Percentiles rank a stretch among this genome's conserved stretches.
Conservation (phyloP, 2,113 vertebrate genomes). For the Paratilapia polleni region DNA sequence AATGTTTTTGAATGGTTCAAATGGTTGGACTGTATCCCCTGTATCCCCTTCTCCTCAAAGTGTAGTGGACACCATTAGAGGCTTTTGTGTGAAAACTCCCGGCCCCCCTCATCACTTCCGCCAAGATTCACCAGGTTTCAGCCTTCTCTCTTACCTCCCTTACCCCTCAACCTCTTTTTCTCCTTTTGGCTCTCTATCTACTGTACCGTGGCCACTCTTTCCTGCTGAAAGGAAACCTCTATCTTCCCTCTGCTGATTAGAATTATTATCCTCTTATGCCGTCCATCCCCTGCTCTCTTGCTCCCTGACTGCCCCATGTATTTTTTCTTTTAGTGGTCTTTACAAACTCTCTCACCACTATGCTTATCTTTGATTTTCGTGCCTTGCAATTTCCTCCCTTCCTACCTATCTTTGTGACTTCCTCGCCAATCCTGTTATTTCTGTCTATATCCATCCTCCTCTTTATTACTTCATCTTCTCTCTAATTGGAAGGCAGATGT, state of each 20-base stretch:
- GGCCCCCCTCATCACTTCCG: slow-evolving; percentile 11
- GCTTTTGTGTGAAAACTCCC: slow-evolving; percentile 3
- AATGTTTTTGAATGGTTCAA: neutral
- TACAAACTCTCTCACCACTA: slow-evolving; percentile 15
- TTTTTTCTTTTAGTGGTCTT: slow-evolving; percentile 37
- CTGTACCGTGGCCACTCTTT: neutral
- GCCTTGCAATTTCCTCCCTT: slow-evolving; percentile 27
- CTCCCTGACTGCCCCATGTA: slow-evolving; percentile 24
- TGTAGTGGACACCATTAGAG: slow-evolving; percentile 29
- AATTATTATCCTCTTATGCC: slow-evolving; percentile 55
- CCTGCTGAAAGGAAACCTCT: slow-evolving; percentile 15
- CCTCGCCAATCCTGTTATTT: neutral
- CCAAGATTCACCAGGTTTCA: slow-evolving; percentile 55
- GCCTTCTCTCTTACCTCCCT: slow-evolving; percentile 17
- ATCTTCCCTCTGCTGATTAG: slow-evolving; percentile 43
- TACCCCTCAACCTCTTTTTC: slow-evolving; percentile 26
- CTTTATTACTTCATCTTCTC: neutral
- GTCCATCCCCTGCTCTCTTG: slow-evolving; percentile 22
- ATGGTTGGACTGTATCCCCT: slow-evolving; percentile 1
- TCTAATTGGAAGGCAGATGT: slow-evolving; percentile 60
- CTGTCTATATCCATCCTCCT: neutral
- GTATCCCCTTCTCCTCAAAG: slow-evolving; percentile 24
- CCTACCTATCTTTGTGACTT: slow-evolving; percentile 7
- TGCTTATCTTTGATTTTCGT: neutral
- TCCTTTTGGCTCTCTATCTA: neutral